Evolutionary conservation across 2,113 vertebrate species (phyloP), one percentile per base, ranked within the genome.

Genomic region (Salvelinus sp.): DNA sequence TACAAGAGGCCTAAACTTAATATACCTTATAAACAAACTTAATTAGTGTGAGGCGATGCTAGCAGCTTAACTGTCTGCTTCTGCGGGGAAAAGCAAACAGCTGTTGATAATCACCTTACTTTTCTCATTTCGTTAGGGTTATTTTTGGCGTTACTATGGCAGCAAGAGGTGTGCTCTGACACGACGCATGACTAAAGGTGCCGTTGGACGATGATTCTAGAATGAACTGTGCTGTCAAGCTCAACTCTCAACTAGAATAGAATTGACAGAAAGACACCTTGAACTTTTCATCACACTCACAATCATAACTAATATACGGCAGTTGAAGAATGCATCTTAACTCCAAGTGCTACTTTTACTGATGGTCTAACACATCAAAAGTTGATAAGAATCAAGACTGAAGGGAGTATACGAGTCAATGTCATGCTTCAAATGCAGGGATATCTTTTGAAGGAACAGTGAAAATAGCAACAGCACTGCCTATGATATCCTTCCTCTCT

Each of bases 21-120:
- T 90, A 89, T 88, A 84, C 78, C 79, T 84, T 85, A 89, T 88
- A 92, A 93, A 92, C 89, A 91, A 91, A 90, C 86, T 85, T 92
- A 92, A 93, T 94, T 92, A 92, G 88, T 66, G 81, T 69, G 77
- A 88, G 87, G 86, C 79, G 80, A 87, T 88, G 86, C 83, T 82
- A 13, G 70, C 75, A 60, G 91, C 83, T 87, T 88, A 89, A 81
- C 82, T 73, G 77, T 22, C 62, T 68, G 77, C 82, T 44, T 72
- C 65, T 71, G 76, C 69, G 72, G 75, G 64, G 33, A 69, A 78
- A 48, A 74, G 81, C 81, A 87, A 88, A 85, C 87, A 88, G 88
- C 88, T 91, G 88, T 84, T 83, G 84, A 88, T 88, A 91, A 93
- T 88, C 88, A 89, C 86, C 76, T 79, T 79, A 77, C 62, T 86